A percentile compares a stretch with the other conserved stretches of the same genome.
These are phyloP conservation scores for Athripsodes cinereus DNA, from an alignment of 2,888 invertebrate genomes.

Conservation along the genomic window DNA sequence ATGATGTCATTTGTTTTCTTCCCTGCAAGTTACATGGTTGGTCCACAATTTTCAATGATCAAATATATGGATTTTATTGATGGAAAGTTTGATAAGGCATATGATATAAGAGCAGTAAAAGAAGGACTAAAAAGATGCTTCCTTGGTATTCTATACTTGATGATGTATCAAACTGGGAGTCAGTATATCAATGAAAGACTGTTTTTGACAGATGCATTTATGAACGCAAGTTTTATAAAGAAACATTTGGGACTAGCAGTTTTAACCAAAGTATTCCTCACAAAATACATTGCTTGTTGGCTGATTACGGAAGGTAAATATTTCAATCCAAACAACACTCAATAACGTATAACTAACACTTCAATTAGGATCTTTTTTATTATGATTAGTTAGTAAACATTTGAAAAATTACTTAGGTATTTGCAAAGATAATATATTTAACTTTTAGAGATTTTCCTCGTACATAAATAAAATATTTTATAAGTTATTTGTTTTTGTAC, in stretches of 20 bases:
- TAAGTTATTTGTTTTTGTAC: too few relatives aligned
- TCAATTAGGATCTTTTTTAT: too few relatives aligned
- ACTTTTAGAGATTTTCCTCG: too few relatives aligned
- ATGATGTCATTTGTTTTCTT: constrained; percentile 78
- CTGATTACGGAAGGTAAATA: constrained; percentile 72
- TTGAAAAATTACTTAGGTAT: too few relatives aligned
- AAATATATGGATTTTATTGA: constrained; percentile 73
- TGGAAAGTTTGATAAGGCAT: constrained; percentile 51
- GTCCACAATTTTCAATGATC: constrained; percentile 87
- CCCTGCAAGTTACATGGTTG: constrained; percentile 86
- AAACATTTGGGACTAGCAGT: constrained; percentile 64
- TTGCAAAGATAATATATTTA: too few relatives aligned
- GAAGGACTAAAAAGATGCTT: constrained; percentile 57
- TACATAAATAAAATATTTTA: too few relatives aligned
- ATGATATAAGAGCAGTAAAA: constrained; percentile 35
- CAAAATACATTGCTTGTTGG: constrained; percentile 94
- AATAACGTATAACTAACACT: too few relatives aligned
- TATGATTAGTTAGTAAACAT: too few relatives aligned
- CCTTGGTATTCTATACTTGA: constrained; percentile 67
- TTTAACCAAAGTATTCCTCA: constrained; percentile 80
- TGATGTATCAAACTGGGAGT: constrained; percentile 67
- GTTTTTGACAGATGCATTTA: constrained; percentile 60
- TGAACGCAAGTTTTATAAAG: constrained; percentile 47
- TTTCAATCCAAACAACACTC: too few relatives aligned
- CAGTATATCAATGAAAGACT: constrained; percentile 65